Base-by-base conservation (phyloP, 2,113 vertebrate genomes). In the Pseudorectes ferrugineus region DNA sequence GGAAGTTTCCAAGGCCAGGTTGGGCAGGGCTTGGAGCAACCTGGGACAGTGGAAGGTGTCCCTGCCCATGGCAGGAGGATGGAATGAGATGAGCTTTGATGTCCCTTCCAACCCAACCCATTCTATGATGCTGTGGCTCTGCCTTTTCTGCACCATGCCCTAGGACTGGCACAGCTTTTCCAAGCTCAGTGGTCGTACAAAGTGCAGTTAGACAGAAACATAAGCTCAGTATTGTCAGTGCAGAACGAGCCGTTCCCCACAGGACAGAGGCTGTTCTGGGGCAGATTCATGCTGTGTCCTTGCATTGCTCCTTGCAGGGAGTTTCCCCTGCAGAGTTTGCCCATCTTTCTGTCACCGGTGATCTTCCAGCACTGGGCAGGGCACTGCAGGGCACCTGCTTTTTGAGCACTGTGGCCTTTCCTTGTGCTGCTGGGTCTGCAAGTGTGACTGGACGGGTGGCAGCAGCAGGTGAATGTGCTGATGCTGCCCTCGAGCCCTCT, bases 21-120 rank as follows among this genome's bases (percentile, higher is more conserved):
- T 68, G 54, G 24, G 35, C 0, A 0, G 61, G 17, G 21, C 10
- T 46, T 31, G 35, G 46, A 75, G 22, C 54, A 42, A 0, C 35
- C 21, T 68, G 78, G 40, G 4, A 0, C 0, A 5, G 48, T 31
- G 31, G 25, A 1, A 62, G 6, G 18, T 61, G 40, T 35, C n/a
- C 45, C 38, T 59, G 52, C 33, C 10, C 31, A 4, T 31, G 31
- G 31, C 21, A 68, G 21, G 21, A 15, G 3, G 4, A 1, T 67
- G 21, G 61, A 14, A 46, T 35, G 54, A 31, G n/a, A 31, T 46
- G 46, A 18, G 21, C 33, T 48, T 42, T 68, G 42, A 36, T 46
- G 21, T 35, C 18, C 40, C 29, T 59, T 68, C 48, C 70, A 61
- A 15, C 54, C n/a, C 77, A 68, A 68, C 61, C 17, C 54, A 46